phyloP scores from a whole-genome alignment of 1,140 invertebrate species.

The Drosophila baimaii region DNA sequence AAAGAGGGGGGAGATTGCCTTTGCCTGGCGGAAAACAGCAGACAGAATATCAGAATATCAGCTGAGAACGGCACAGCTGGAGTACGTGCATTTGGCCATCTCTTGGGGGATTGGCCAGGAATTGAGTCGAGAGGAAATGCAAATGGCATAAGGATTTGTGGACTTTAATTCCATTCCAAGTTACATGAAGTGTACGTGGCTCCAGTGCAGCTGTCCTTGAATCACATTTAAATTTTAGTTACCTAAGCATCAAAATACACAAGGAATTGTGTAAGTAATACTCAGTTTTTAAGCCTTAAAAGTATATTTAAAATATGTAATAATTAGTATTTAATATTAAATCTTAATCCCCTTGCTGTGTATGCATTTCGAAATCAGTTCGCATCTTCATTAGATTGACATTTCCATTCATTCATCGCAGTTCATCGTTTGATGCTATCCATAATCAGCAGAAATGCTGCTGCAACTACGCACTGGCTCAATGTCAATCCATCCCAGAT shows the following conservation, averaged over 20 bases:
- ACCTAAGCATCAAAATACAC: too few species aligned
- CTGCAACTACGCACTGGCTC: slow-evolving; percentile 49
- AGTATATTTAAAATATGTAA: not conserved
- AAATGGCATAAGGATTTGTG: slow-evolving; percentile 21
- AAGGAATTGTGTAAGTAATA: too few species aligned
- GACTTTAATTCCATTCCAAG: slow-evolving; percentile 16
- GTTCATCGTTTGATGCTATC: slow-evolving; percentile 47
- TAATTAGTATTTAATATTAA: not conserved
- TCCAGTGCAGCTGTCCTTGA: not conserved
- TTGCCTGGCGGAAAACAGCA: slow-evolving; percentile 12
- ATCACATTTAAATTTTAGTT: not conserved
- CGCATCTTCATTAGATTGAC: slow-evolving; percentile 39
- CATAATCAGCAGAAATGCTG: slow-evolving; percentile 64
- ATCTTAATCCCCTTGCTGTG: not conserved
- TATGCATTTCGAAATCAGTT: not conserved
- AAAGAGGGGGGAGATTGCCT: slow-evolving; percentile 41
- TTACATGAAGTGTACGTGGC: not conserved
- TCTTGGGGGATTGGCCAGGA: slow-evolving; percentile 10
- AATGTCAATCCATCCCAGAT: slow-evolving; percentile 40
- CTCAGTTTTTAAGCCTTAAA: too few species aligned
- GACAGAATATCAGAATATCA: slow-evolving; percentile 22
- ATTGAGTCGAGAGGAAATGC: slow-evolving; percentile 16
- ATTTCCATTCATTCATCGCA: slow-evolving; percentile 41
- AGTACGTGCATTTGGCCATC: slow-evolving; percentile 28
- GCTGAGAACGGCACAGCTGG: slow-evolving; percentile 2